Evolutionary conservation across 2,113 vertebrate genomes (phyloP), one percentile per base, ranked within the genome.

Genomic region (Camelus bactrianus): DNA sequence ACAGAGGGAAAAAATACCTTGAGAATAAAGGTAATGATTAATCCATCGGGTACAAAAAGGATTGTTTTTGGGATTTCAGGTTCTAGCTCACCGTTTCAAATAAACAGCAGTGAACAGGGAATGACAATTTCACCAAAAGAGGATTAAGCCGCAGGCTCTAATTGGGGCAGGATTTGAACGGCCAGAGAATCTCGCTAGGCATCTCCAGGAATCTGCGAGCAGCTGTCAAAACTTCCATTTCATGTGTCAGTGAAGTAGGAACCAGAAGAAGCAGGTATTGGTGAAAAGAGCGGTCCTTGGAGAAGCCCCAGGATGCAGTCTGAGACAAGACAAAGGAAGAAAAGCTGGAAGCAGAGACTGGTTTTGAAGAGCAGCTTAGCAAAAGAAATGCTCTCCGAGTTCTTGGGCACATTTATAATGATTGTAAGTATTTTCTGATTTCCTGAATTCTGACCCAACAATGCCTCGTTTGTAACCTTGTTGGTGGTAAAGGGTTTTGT

Each of bases 381-480:
- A 89, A 99, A 99, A 98, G 99, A 99, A 99, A 99, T 98, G 11
- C 98, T 99, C 91, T 99, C 99, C 0, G 99, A 99, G 97, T 99
- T 99, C 98, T 98, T 99, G 95, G 99, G 99, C 94, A 99, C 99
- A 62, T 99, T 99, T 97, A 97, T 99, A 94, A 58, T 99, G 98
- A 99, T 99, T 94, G 99, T 99, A 99, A 99, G 99, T 99, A 98
- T 97, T 94, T 93, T 95, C 96, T 98, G 87, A 93, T 97, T 98
- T 98, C 83, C 93, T 96, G 6, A 65, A 20, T 82, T 89, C 38
- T 38, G 62, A 80, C 30, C 6, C 15, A 28, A 9, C 20, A 14
- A 14, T 30, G 28, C 58, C 32, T 93, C 19, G 54, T 67, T 28
- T 14, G 32, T 70, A 76, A 46, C 12, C 50, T 64, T 20, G 32